Base-by-base conservation (phyloP, 2,797 vertebrate species). In the Neosilurus mollespiculum region DNA sequence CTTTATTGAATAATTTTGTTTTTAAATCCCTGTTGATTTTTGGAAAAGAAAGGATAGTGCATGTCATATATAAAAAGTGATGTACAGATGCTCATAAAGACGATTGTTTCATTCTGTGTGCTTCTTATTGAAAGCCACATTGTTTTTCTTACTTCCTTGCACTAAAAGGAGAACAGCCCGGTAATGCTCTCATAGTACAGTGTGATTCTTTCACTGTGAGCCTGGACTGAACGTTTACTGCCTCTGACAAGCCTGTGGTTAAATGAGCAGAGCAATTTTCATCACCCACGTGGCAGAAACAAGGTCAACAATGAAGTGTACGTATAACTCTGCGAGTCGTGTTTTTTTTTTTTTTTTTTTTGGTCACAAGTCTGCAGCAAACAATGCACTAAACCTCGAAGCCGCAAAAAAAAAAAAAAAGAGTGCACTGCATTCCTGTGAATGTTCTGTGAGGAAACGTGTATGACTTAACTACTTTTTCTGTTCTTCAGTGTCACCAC, bases 71-170 rank as follows among this genome's bases (percentile, higher is more conserved):
- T 66, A 9, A 14, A 58, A 2, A 22, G 20, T 9, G 20, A 18
- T 80, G 20, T 22, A 43, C 22, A 37, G n/a, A 53, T 65, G 0
- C 9, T 66, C 14, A 66, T 30, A 37, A 54, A 78, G 5, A 78
- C 20, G 67, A 64, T 73, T 51, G 61, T 54, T 7, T 49, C 22
- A 16, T 16, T 16, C 4, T 11, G 2, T 16, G 37, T 24, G 37
- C 59, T 64, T 79, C 81, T 79, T 72, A 61, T 58, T 66, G 81
- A 82, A 85, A 85, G 59, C 84, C 81, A 24, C 84, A 82, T 7
- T 18, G 59, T 18, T 4, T 49, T 82, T 85, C 81, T 65, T 85
- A 82, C 84, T 85, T 85, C 84, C 81, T 82, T 72, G 80, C 51
- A 73, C 4, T 56, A 66, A 85, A 82, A 79, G 76, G 6, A 85